Conservation (phyloP, 92 coral and sea anemone species). For the Siderastrea radians region DNA sequence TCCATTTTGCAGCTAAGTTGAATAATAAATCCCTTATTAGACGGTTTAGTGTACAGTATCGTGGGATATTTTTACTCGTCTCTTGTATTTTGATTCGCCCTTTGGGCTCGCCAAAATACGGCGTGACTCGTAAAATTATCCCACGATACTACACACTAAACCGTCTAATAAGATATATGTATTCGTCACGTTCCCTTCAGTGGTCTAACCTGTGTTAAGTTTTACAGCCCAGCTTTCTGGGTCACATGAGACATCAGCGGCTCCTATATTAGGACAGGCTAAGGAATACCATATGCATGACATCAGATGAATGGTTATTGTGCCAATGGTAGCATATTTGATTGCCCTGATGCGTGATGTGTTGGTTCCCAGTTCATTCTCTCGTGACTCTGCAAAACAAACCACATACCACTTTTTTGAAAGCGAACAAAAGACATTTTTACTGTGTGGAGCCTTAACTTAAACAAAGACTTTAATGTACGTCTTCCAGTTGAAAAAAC, state of each 20-base stretch:
- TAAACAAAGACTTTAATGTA: too few species aligned
- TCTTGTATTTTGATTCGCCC: too few species aligned
- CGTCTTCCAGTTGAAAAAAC: too few species aligned
- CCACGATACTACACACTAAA: too few species aligned
- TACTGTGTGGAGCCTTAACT: too few species aligned
- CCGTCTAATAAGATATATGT: too few species aligned
- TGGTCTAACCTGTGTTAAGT: slow-evolving; percentile 74
- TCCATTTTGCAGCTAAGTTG: too few species aligned
- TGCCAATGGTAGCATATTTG: slow-evolving; percentile 75
- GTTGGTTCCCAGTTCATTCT: slow-evolving; percentile 82
- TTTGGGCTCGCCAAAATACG: too few species aligned
- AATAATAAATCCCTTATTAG: too few species aligned
- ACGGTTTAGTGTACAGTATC: too few species aligned
- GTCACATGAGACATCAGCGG: slow-evolving; percentile 49
- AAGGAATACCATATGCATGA: slow-evolving; percentile 83
- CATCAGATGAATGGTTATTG: slow-evolving; percentile 71
- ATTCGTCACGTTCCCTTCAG: not conserved
- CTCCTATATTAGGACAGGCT: slow-evolving; percentile 77
- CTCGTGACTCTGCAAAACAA: slow-evolving; percentile 63
- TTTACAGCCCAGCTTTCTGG: slow-evolving; percentile 72
- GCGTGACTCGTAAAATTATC: too few species aligned
- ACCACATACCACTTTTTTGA: not conserved
- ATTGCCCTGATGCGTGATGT: slow-evolving; percentile 76
- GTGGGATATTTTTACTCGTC: too few species aligned
- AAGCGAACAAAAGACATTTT: not conserved